Percentiles rank a stretch among this genome's conserved stretches.
Conservation (phyloP, 2,113 vertebrate genomes). For the Pogona vitticeps region DNA sequence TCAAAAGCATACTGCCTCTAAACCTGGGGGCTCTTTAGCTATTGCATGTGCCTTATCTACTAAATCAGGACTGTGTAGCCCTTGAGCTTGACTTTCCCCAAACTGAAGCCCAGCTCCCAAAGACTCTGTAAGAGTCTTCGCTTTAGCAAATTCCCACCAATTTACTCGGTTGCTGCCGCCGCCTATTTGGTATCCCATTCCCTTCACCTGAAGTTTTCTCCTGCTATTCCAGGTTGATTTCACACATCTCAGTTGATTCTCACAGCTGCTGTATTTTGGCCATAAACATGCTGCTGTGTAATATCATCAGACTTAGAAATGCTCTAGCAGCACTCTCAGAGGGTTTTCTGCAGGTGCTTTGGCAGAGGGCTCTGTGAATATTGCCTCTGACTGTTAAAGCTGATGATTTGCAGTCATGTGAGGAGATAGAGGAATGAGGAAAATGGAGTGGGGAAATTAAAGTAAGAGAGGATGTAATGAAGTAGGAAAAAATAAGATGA, state of each 20-base stretch:
- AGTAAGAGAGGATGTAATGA: not conserved
- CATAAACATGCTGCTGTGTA: not conserved
- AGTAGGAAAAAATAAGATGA: not conserved
- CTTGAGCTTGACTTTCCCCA: not conserved
- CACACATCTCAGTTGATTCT: not conserved
- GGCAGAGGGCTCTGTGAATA: not conserved
- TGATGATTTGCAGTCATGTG: not conserved
- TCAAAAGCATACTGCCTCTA: not conserved
- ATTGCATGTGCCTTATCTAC: not conserved
- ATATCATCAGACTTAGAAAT: not conserved
- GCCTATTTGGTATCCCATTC: not conserved
- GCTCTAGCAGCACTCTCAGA: not conserved
- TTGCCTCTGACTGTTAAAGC: not conserved
- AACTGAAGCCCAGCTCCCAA: not conserved
- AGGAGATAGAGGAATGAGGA: not conserved
- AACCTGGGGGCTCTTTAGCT: not conserved
- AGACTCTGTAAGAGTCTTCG: not conserved
- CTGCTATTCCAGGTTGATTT: not conserved
- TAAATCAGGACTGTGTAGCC: not conserved
- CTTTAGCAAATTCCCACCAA: not conserved
- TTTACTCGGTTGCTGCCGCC: not conserved
- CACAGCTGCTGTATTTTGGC: not conserved
- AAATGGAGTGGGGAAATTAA: not conserved
- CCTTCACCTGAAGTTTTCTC: not conserved
- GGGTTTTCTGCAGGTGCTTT: not conserved